These are phyloP conservation scores for Gephyroberyx darwinii DNA, from an alignment of 2,797 vertebrate genomes.

Conservation along the genomic window DNA sequence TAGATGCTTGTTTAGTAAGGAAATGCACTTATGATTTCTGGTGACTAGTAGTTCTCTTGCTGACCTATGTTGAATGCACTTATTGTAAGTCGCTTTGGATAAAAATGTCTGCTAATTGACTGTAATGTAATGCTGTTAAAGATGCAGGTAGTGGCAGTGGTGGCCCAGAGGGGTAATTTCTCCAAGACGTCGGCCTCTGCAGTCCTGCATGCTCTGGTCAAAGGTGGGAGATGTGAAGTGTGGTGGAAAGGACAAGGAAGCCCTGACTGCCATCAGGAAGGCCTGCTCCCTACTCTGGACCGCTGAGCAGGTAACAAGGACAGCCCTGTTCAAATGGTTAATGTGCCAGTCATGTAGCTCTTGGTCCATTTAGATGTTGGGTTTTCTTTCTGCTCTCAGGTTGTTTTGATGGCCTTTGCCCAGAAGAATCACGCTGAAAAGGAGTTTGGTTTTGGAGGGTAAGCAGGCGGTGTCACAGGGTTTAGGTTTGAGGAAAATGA, in stretches of 20 bases:
- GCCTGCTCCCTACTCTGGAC: constrained; percentile 87
- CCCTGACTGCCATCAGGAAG: constrained; percentile 88
- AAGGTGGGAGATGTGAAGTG: constrained; percentile 92
- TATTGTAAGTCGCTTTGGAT: too few species aligned
- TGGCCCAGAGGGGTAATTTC: constrained; percentile 89
- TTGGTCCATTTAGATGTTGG: background rate
- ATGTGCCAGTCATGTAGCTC: background rate
- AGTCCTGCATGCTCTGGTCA: constrained; percentile 87
- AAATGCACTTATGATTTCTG: too few species aligned
- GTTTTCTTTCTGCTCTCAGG: constrained; percentile 67
- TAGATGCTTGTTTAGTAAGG: too few species aligned
- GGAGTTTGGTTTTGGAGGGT: constrained; percentile 93
- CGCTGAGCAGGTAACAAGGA: constrained; percentile 85
- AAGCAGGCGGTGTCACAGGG: constrained; percentile 37
- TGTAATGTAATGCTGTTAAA: constrained; percentile 95
- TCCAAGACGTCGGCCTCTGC: constrained; percentile 89
- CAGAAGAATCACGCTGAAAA: constrained; percentile 94
- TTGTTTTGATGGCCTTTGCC: constrained; percentile 87
- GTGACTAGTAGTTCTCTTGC: too few species aligned
- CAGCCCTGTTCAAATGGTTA: background rate
- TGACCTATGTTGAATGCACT: too few species aligned
- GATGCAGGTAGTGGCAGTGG: constrained; percentile 85
- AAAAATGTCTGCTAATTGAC: too few species aligned
- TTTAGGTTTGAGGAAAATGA: background rate
- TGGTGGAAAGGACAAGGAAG: constrained; percentile 88